Base-by-base conservation (phyloP, 2,888 invertebrate species). In the Cerastis leucographa region DNA sequence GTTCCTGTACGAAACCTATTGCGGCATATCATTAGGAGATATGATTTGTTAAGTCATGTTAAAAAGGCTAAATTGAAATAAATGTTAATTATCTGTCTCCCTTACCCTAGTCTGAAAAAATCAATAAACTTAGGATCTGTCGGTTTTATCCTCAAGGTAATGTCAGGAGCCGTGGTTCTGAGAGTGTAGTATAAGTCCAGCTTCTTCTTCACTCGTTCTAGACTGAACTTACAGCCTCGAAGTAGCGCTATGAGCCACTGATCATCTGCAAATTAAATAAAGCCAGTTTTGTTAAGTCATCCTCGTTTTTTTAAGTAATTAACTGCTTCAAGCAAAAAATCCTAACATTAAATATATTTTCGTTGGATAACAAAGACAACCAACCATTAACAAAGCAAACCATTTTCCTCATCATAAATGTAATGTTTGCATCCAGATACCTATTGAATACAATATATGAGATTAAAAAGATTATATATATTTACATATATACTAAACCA, bases 181-280 rank as follows among this genome's bases (percentile, higher is more conserved):
- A 97, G 90, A 6, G 97, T 97, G 89, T 97, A 97, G 89, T 97
- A 97, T 83, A 97, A 93, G 79, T 97, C 97, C 44, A 97, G 66
- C 87, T 97, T 97, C 77, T 95, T 93, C 89, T 97, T 97, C 5
- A 96, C 96, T 70, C 95, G 91, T 85, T 97, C 97, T 83, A 97
- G 89, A 82, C 97, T 97, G 90, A 97, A 97, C 89, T 97, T 97
- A 89, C 97, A 97, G 2, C 97, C 97, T 83, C 97, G 94, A 2
- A 97, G 91, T 84, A 97, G 95, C 0, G 95, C 94, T 51, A 97
- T 89, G 0, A 97, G 91, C 96, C 97, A 97, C 88, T 97, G 97
- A 68, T 97, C 97, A 91, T 97, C 97, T 97, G 92, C 66, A 94
- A 94, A 69, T 9, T 0, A 35, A 66, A 72, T 3, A 40, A 14